Evolutionary conservation across 2,888 invertebrate species (phyloP), one percentile per base, ranked within the genome.

Genomic region (Deilephila porcellus): DNA sequence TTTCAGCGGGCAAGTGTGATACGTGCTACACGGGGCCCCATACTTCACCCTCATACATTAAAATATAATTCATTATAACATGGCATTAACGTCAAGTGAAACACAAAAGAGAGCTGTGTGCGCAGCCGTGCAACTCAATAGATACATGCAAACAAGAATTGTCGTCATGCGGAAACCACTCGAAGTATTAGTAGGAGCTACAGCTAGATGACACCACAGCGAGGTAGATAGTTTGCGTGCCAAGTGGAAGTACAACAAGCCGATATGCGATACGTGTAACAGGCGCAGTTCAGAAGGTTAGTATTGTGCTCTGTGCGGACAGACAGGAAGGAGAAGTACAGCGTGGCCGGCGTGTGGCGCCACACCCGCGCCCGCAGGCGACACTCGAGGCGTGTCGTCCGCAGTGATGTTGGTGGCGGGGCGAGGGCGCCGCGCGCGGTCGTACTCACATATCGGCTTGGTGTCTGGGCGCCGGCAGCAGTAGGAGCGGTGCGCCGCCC

Each of bases 401-500:
- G 5, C 32, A 32, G 32, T 32, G 32, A 5, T 32, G 32, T 32
- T 5, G 32, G 32, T 5, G 32, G 32, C 32, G 32, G 32, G 32
- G 14, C 45, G 45, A 14, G 14, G 45, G 45, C 45, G 45, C 8
- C 37, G 45, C 14, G 14, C 45, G 45, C 5, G 52, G 45, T 25
- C 20, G 53, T 90, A 92, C 92, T 92, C 91, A 92, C 92, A 87
- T 83, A 77, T 88, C 87, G 80, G 84, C 80, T 73, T 84, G 87
- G 75, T 84, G 87, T 75, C 90, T 79, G 77, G 83, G 77, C 76
- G 90, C 83, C 78, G 87, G 86, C 81, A 84, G 88, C 86, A 89
- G 88, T 88, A 89, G 88, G 83, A 87, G 86, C 81, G 84, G 85
- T 72, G 74, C 70, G 76, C 78, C 77, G 71, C 78, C 81, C 72